Conservation (phyloP, 2,797 vertebrate species). For the Enteromius thamalakanensis region DNA sequence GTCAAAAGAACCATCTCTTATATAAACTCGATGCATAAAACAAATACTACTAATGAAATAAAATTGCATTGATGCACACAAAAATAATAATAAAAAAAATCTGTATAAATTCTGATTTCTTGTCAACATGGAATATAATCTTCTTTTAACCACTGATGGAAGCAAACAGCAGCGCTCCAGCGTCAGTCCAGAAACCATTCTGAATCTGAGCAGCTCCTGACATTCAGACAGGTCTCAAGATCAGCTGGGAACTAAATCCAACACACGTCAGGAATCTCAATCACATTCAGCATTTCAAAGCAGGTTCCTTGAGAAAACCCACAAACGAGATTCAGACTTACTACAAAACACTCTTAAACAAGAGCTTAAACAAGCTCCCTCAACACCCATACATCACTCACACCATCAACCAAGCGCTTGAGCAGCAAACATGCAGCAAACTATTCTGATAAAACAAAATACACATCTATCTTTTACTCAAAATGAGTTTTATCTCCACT, state of each 20-base stretch:
- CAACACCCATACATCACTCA: neutral
- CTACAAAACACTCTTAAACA: neutral
- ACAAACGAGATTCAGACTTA: neutral
- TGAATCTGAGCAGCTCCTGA: neutral
- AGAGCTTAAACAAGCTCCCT: neutral
- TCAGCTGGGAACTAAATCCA: neutral
- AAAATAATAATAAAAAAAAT: too few relatives aligned
- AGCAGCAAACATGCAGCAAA: neutral
- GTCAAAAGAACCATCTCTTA: too few relatives aligned
- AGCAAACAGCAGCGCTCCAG: neutral
- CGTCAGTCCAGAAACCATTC: neutral
- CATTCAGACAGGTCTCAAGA: neutral
- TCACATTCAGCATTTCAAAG: neutral
- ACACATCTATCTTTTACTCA: neutral
- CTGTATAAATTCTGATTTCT: too few relatives aligned
- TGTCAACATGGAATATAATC: too few relatives aligned
- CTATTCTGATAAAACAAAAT: neutral
- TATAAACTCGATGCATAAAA: too few relatives aligned
- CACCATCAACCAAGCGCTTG: neutral
- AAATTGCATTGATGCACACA: too few relatives aligned
- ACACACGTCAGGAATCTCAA: neutral
- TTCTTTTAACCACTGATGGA: neutral
- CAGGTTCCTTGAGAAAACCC: neutral
- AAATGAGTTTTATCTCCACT: neutral
- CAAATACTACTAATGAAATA: too few relatives aligned